A percentile compares a stretch with the other conserved stretches of the same genome.
Evolutionary conservation across 2,113 vertebrate species (phyloP).

Genomic region (Syngnathus floridae): DNA sequence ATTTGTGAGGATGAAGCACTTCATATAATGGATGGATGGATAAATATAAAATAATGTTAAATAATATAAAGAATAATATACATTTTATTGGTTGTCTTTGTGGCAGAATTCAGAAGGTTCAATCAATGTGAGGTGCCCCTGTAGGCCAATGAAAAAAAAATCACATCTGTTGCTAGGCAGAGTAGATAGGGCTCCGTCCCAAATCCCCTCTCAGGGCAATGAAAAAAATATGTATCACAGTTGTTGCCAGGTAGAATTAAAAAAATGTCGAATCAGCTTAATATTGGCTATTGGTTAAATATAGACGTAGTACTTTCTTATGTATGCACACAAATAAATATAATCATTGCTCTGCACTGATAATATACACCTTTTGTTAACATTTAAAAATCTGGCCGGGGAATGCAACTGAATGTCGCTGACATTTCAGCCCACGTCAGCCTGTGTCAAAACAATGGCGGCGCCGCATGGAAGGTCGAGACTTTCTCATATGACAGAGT

Average conservation of each 20-base stretch:
- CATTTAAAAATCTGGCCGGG: too few relatives aligned
- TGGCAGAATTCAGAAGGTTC: too few relatives aligned
- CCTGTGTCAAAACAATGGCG: not conserved
- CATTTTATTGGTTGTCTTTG: too few relatives aligned
- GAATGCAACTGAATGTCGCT: not conserved
- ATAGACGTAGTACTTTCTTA: not conserved
- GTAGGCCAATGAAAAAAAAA: too few relatives aligned
- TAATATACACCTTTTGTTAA: not conserved
- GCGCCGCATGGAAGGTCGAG: constrained; percentile 3
- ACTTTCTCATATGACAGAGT: not conserved
- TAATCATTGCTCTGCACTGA: not conserved
- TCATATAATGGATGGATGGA: too few relatives aligned
- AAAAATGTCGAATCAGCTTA: not conserved
- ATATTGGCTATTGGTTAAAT: not conserved
- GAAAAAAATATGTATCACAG: not conserved
- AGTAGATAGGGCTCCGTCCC: not conserved
- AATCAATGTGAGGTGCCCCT: too few relatives aligned
- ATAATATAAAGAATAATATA: too few relatives aligned
- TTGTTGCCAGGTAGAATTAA: not conserved
- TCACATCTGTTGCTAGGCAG: not conserved
- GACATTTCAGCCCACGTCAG: not conserved
- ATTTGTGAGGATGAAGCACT: too few relatives aligned
- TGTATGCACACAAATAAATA: not conserved
- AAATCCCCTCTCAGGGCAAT: not conserved
- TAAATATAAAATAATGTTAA: too few relatives aligned